Evolutionary conservation across 2,888 invertebrate genomes (phyloP).

Genomic region (Lamproptera curius): DNA sequence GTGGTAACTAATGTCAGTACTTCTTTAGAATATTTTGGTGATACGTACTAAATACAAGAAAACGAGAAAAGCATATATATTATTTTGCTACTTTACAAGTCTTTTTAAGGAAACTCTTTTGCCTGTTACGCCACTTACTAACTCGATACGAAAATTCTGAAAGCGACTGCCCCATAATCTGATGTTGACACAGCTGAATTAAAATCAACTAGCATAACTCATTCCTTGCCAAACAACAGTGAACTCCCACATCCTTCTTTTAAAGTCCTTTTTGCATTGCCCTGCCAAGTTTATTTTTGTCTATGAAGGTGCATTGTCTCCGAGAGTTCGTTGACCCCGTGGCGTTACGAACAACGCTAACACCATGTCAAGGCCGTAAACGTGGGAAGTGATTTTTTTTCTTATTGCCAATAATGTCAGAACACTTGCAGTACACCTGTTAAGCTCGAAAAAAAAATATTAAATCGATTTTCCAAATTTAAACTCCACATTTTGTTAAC

Average conservation of each 20-base stretch:
- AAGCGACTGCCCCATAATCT: constrained; percentile 2
- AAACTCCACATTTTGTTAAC: too few species aligned
- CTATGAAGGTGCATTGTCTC: constrained; percentile 24
- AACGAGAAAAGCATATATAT: too few species aligned
- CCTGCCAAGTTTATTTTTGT: constrained; percentile 10
- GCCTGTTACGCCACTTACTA: background rate
- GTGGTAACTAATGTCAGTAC: too few species aligned
- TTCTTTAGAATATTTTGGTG: too few species aligned
- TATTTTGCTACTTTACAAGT: too few species aligned
- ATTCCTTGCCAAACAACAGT: constrained; percentile 1
- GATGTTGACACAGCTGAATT: constrained; percentile 20
- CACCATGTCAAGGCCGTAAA: constrained; percentile 19
- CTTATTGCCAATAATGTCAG: too few species aligned
- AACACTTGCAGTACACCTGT: too few species aligned
- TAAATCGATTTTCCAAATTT: too few species aligned
- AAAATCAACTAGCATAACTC: constrained; percentile 13
- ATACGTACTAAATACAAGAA: too few species aligned
- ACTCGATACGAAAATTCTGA: constrained; percentile 4
- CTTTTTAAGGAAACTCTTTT: too few species aligned
- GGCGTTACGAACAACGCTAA: constrained; percentile 5
- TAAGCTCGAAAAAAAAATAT: too few species aligned
- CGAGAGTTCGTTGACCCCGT: constrained; percentile 19
- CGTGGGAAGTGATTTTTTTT: constrained; percentile 11
- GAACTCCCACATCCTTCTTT: background rate
- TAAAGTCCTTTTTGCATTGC: constrained; percentile 7